Conservation (phyloP, 2,888 invertebrate species). For the Dasypolia templi region DNA sequence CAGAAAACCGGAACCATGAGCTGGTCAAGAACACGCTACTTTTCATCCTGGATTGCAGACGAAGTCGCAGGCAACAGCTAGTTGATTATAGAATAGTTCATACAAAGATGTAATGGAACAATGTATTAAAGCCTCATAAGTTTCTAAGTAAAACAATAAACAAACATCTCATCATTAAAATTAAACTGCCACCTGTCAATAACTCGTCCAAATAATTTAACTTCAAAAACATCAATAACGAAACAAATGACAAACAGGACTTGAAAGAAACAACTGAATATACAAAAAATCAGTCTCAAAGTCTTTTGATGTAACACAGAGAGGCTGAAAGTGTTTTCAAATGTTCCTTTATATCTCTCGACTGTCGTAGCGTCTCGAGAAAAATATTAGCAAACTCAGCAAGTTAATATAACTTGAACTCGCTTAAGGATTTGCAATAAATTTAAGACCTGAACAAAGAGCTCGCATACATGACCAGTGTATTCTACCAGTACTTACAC, state of each 20-base stretch:
- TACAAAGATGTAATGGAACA: not conserved
- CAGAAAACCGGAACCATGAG: no score
- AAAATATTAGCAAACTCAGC: slow-evolving; percentile 44
- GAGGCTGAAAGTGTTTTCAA: slow-evolving; percentile 34
- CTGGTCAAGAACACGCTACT: no score
- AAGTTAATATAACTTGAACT: slow-evolving; percentile 50
- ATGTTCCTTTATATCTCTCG: slow-evolving; percentile 30
- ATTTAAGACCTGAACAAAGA: no score
- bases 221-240: slow-evolving; percentile 24
- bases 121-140: no score
- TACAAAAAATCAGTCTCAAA: slow-evolving; percentile 29
- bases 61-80: no score
- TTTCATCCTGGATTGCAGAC: no score
- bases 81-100: no score
- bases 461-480: no score
- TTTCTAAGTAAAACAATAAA: not conserved
- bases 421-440: slow-evolving; percentile 51
- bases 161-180: not conserved
- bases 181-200: slow-evolving; percentile 12
- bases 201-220: slow-evolving; percentile 21
- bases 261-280: slow-evolving; percentile 23
- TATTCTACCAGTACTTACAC: no score
- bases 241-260: slow-evolving; percentile 25
- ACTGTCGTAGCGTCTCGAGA: slow-evolving; percentile 13
- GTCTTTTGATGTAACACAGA: slow-evolving; percentile 49